Evolutionary conservation across 2,797 vertebrate species (phyloP), one percentile per base, ranked within the genome.

Genomic region (Erpetoichthys calabaricus): DNA sequence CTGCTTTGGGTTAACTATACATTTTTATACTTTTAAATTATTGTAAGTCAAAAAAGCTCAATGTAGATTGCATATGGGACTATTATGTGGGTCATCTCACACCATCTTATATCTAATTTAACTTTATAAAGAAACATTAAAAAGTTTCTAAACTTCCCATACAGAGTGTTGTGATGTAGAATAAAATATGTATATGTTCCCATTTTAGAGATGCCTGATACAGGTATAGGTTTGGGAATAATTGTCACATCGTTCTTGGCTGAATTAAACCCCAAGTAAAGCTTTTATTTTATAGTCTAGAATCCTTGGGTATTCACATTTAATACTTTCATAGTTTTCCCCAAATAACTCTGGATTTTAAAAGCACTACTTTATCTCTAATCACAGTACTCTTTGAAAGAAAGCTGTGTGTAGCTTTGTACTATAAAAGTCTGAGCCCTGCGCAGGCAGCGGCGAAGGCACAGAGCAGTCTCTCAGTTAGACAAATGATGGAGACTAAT

Each of bases 401-500:
- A 55, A 56, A 59, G 59, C 57, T 51, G 55, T 10, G 10, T 45
- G 25, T 8, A 67, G 59, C 66, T 62, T 60, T 65, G 62, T 58
- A 55, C 62, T 60, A 62, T 65, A 77, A 74, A 69, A 76, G 68
- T 10, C 55, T 64, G 70, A 75, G 45, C 64, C 56, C 63, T 64
- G 47, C 46, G 57, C 57, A 64, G 65, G 62, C 57, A 66, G 61
- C 63, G 73, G 78, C 76, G 80, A 82, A 80, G 77, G 79, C 78
- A 78, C 77, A 79, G 57, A 51, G 74, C 60, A 68, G 73, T 54
- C 55, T 42, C 56, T 65, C 64, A 59, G 60, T 45, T 25, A 10
- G n/a, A 44, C 8, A 57, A 45, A 57, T n/a, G 45, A 57, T 42
- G 49, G 10, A 49, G 8, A 45, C 44, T 59, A 60, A 66, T 54